Evolutionary conservation across 2,113 vertebrate species (phyloP), one percentile per base, ranked within the genome.

Genomic region (Cichladusa arquata): DNA sequence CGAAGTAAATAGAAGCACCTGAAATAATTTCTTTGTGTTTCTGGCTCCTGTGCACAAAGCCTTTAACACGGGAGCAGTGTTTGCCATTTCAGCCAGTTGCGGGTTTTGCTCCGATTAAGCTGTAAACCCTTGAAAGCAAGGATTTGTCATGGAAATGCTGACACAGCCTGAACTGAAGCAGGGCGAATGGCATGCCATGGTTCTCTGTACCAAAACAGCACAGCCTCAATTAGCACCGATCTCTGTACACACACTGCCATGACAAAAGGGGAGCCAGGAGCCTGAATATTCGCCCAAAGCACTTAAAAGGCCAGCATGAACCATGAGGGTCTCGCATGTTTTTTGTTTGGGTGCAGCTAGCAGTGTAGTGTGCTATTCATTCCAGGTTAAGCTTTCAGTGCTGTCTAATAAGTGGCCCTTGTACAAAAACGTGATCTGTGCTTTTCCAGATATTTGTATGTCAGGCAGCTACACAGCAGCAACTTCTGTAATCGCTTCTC

Each of bases 401-500:
- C 77, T 96, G 93, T 92, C 88, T 97, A 98, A 98, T 97, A 97
- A 98, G 96, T 92, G 91, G 85, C 80, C 93, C 80, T 96, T 97
- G 97, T 96, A 97, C 91, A 87, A 97, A 97, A 97, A 97, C 90
- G 91, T 96, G 97, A 98, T 98, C 96, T 95, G 92, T 94, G 97
- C 95, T 97, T 97, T 98, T 91, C 95, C 97, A 95, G 97, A 97
- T 97, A 98, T 97, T 97, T 97, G 98, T 98, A 98, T 98, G 96
- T 97, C 98, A 98, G 96, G 97, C 96, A 98, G 97, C 97, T 97
- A 98, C 97, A 97, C 98, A 98, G 98, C 97, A 98, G 98, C 98
- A 97, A 97, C 97, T 98, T 98, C 97, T 98, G 97, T 99, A 98
- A 98, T 99, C 98, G 98, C 96, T 97, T 98, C 96, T 98, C 97